These are phyloP conservation scores for Prenolepis imparis DNA, from an alignment of 2,888 invertebrate species.

Conservation along the genomic window DNA sequence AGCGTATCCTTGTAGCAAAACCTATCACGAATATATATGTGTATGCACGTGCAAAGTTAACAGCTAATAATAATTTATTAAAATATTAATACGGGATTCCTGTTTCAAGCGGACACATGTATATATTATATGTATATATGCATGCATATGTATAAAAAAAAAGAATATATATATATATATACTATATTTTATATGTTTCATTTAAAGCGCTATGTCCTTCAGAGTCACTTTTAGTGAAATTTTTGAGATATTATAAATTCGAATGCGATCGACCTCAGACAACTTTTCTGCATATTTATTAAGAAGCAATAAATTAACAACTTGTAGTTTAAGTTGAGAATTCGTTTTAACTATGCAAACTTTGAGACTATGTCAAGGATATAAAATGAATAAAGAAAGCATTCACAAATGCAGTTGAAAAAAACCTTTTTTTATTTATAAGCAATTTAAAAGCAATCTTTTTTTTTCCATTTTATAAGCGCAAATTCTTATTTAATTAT, in stretches of 20 bases:
- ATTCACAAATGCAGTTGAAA: not conserved
- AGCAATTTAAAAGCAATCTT: not conserved
- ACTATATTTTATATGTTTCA: not conserved
- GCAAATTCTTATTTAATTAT: not conserved
- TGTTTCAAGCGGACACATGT: not conserved
- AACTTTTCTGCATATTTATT: conserved; percentile 13
- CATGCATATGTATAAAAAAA: no score
- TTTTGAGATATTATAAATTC: not conserved
- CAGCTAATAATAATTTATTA: not conserved
- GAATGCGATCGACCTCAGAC: not conserved
- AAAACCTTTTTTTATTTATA: conserved; percentile 1
- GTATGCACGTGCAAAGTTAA: not conserved
- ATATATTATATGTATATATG: no score
- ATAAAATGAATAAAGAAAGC: not conserved
- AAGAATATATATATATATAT: no score
- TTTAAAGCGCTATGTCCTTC: not conserved
- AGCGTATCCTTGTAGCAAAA: not conserved
- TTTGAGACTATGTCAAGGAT: conserved; percentile 6
- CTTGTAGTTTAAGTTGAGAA: not conserved
- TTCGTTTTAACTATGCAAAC: not conserved
- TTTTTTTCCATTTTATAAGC: not conserved
- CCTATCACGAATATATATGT: no score
- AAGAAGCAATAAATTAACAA: conserved; percentile 13
- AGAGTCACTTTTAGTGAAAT: not conserved
- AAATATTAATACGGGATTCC: not conserved